Percentiles rank a stretch among this genome's conserved stretches.
phyloP scores from a whole-genome alignment of 2,888 invertebrate species.

The Scaptodrosophila latifasciaeformis region DNA sequence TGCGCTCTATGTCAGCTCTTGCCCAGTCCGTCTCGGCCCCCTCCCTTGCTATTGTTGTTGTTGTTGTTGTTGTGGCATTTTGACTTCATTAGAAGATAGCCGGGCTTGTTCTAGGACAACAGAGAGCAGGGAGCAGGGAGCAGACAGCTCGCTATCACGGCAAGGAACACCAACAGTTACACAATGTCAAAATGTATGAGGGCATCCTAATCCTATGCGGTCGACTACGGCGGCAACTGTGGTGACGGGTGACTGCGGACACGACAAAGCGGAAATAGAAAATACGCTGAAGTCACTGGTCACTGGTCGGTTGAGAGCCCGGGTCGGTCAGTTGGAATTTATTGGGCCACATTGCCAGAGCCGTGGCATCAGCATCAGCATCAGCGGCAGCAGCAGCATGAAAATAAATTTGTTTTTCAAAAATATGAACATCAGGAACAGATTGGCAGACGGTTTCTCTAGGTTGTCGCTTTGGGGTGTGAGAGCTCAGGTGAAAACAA shows the following conservation, averaged over 20 bases:
- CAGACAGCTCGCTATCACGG: constrained; percentile 10
- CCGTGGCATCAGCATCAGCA: too few species aligned
- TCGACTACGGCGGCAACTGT: constrained; percentile 4
- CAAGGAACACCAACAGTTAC: constrained; percentile 48
- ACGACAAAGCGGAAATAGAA: constrained; percentile 26
- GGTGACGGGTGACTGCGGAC: neutral
- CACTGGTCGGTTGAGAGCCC: constrained; percentile 15
- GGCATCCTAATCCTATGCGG: constrained; percentile 51
- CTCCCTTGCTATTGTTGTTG: constrained; percentile 2
- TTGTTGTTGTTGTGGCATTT: constrained; percentile 19
- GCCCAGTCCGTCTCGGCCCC: too few species aligned
- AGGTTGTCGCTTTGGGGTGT: too few species aligned
- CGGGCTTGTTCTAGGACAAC: constrained; percentile 37
- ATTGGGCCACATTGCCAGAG: too few species aligned
- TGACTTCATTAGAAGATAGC: constrained; percentile 53
- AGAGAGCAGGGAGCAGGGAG: constrained; percentile 23
- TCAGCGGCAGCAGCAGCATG: constrained; percentile 15
- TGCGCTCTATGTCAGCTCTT: too few species aligned
- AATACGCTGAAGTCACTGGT: constrained; percentile 28
- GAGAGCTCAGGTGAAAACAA: too few species aligned
- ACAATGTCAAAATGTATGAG: constrained; percentile 58
- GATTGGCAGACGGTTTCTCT: constrained; percentile 4
- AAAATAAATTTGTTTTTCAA: constrained; percentile 39
- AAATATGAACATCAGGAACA: constrained; percentile 36
- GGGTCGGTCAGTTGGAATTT: constrained; percentile 24